Percentiles rank a stretch among this genome's conserved stretches.
These are phyloP conservation scores for Prinia subflava DNA, from an alignment of 2,113 vertebrate species.

Conservation along the genomic window DNA sequence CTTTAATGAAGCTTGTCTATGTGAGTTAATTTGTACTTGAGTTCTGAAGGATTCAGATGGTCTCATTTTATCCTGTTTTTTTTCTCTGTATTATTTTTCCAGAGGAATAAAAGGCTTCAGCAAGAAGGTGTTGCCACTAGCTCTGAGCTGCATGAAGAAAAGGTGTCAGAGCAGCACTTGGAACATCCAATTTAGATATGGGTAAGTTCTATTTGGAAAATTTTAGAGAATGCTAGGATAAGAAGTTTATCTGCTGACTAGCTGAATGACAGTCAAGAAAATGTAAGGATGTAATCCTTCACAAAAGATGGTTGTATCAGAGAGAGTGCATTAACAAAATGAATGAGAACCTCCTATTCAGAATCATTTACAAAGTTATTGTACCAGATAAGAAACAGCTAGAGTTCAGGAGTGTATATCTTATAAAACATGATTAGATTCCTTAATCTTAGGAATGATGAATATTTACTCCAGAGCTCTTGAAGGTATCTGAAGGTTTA, in stretches of 20 bases:
- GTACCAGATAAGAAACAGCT: conserved; percentile 6
- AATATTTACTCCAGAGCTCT: conserved; percentile 12
- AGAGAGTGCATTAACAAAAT: neutral
- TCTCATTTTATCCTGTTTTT: neutral
- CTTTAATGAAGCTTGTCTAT: neutral
- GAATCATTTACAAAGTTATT: conserved; percentile 22
- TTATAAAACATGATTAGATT: neutral
- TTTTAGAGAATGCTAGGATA: conserved; percentile 24
- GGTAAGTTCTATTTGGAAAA: neutral
- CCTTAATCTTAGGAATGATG: neutral
- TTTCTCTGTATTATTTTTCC: neutral
- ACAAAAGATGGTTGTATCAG: neutral
- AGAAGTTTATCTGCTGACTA: conserved; percentile 38
- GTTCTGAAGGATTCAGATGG: neutral
- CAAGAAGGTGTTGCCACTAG: neutral
- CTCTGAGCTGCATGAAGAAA: neutral
- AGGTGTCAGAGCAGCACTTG: neutral
- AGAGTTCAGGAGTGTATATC: neutral
- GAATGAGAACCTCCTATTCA: neutral
- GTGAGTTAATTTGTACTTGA: neutral
- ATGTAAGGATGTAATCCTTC: neutral
- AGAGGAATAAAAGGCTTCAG: neutral
- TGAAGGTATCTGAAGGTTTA: conserved; percentile 9
- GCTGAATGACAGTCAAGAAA: conserved; percentile 23
- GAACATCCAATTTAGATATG: conserved; percentile 35